Evolutionary conservation across 1,140 invertebrate species (phyloP).

Genomic region (Conopomorpha cramerella): DNA sequence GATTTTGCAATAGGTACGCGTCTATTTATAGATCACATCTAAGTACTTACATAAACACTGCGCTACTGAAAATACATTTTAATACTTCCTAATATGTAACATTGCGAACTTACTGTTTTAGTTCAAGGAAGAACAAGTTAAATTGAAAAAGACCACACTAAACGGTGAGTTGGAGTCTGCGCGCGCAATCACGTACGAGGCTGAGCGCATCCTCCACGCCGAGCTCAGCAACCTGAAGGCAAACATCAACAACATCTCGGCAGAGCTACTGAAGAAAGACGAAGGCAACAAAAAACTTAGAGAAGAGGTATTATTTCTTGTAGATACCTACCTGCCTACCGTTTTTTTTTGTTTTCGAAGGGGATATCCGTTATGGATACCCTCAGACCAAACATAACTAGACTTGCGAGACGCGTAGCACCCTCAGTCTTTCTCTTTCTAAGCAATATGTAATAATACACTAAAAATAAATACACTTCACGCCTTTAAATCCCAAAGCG

Average conservation of each 20-base stretch:
- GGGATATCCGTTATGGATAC: too few relatives aligned
- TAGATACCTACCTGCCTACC: too few relatives aligned
- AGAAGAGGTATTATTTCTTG: slow-evolving; percentile 14
- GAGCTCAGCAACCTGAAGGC: slow-evolving; percentile 22
- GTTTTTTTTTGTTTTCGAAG: too few relatives aligned
- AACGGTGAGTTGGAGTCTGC: slow-evolving; percentile 20
- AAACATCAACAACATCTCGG: slow-evolving; percentile 19
- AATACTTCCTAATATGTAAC: background rate
- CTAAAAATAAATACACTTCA: too few relatives aligned
- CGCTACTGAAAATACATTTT: background rate
- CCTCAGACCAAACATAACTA: too few relatives aligned
- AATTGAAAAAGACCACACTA: slow-evolving; percentile 17
- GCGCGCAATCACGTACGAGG: slow-evolving; percentile 20
- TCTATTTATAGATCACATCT: too few relatives aligned
- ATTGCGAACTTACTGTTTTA: slow-evolving; percentile 7
- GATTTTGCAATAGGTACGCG: too few relatives aligned
- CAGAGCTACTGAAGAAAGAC: slow-evolving; percentile 19
- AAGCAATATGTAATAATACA: too few relatives aligned
- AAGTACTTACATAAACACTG: too few relatives aligned
- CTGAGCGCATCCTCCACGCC: slow-evolving; percentile 21
- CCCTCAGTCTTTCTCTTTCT: too few relatives aligned
- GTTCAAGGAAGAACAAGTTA: slow-evolving; percentile 39
- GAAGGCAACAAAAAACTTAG: slow-evolving; percentile 13
- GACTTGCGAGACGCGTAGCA: too few relatives aligned
- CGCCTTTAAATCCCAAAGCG: too few relatives aligned